These are phyloP conservation scores for Scolanthus callimorphus DNA, from an alignment of 92 coral and sea anemone genomes.

Conservation along the genomic window DNA sequence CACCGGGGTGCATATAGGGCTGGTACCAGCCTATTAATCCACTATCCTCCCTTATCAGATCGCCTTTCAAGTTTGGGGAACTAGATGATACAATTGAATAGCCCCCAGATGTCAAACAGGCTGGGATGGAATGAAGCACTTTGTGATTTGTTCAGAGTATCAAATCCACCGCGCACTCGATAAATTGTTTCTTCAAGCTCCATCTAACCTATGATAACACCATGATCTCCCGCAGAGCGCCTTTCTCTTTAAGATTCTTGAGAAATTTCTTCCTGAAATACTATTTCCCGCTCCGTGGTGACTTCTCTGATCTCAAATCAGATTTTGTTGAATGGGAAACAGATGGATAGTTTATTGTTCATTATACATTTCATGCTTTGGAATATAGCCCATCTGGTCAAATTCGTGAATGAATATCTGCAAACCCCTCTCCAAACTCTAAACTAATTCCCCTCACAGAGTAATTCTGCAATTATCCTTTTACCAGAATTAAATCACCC, in stretches of 20 bases:
- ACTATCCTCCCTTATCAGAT: background rate
- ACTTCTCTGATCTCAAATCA: background rate
- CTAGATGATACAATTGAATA: constrained; percentile 13
- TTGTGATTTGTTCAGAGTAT: too few relatives aligned
- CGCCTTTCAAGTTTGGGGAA: constrained; percentile 19
- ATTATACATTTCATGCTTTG: background rate
- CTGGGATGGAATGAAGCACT: too few relatives aligned
- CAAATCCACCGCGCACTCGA: too few relatives aligned
- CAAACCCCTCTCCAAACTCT: too few relatives aligned
- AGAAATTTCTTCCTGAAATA: background rate
- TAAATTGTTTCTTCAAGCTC: too few relatives aligned
- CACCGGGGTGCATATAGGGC: constrained; percentile 20
- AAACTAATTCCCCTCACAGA: too few relatives aligned
- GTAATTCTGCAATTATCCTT: too few relatives aligned
- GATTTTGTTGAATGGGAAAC: background rate
- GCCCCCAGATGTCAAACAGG: constrained; percentile 33
- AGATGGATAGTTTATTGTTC: too few relatives aligned
- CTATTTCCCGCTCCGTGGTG: background rate
- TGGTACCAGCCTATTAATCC: constrained; percentile 28
- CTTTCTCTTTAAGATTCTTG: background rate
- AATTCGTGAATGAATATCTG: too few relatives aligned
- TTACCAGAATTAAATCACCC: too few relatives aligned
- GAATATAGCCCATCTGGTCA: too few relatives aligned
- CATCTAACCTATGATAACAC: too few relatives aligned
- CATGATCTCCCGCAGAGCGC: background rate